Evolutionary conservation across 2,888 invertebrate genomes (phyloP).

Genomic region (Beris chalybata): DNA sequence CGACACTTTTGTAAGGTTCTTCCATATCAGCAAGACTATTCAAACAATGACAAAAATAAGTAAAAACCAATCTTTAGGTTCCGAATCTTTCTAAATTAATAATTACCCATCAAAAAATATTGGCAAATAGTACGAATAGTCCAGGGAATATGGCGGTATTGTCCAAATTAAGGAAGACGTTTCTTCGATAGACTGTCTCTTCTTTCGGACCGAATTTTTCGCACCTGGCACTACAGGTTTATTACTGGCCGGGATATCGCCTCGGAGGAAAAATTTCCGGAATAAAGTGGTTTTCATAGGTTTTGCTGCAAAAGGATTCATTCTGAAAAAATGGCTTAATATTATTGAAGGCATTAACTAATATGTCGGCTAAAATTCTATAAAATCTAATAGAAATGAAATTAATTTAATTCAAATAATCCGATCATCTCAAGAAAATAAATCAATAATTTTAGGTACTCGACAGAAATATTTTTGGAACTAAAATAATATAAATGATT

Average conservation of each 20-base stretch:
- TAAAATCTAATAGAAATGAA: background rate
- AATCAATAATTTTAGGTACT: too few species aligned
- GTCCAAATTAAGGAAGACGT: slow-evolving; percentile 32
- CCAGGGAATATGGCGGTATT: slow-evolving; percentile 59
- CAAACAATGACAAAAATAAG: slow-evolving; percentile 34
- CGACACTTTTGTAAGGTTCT: slow-evolving; percentile 82
- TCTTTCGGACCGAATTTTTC: slow-evolving; percentile 45
- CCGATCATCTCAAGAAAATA: too few species aligned
- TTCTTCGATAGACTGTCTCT: slow-evolving; percentile 39
- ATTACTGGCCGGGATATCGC: slow-evolving; percentile 52
- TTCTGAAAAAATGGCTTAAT: slow-evolving; percentile 41
- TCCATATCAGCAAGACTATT: slow-evolving; percentile 69
- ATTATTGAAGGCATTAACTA: too few species aligned
- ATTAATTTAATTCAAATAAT: background rate
- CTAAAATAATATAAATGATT: too few species aligned
- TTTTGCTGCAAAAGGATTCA: slow-evolving; percentile 47
- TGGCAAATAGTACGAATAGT: slow-evolving; percentile 91
- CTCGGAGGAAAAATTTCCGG: slow-evolving; percentile 51
- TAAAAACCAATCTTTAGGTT: background rate
- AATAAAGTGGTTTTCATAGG: slow-evolving; percentile 51
- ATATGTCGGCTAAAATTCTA: too few species aligned
- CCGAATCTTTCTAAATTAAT: slow-evolving; percentile 15
- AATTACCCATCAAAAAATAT: slow-evolving; percentile 84
- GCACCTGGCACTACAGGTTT: slow-evolving; percentile 41
- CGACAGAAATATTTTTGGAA: too few species aligned